A percentile compares a stretch with the other conserved stretches of the same genome.
Evolutionary conservation across 2,113 vertebrate species (phyloP).

Genomic region (Lonchura striata): DNA sequence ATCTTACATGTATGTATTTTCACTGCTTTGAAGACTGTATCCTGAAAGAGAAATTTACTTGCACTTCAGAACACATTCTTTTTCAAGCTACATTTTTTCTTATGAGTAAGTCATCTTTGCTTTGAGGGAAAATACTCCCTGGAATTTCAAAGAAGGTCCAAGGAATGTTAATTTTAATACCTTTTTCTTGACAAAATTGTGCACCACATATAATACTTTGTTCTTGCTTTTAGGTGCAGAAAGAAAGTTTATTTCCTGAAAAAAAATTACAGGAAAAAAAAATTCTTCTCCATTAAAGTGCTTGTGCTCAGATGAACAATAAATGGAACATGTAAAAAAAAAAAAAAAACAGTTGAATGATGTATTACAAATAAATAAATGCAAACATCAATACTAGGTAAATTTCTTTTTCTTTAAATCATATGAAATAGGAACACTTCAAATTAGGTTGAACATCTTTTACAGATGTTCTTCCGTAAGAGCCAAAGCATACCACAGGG

Average conservation of each 20-base stretch:
- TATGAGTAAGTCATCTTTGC: not conserved
- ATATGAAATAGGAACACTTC: not conserved
- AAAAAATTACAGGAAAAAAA: not conserved
- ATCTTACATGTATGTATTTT: not conserved
- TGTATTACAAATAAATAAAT: not conserved
- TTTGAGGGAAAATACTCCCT: not conserved
- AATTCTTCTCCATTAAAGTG: not conserved
- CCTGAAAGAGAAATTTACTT: not conserved
- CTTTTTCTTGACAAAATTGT: not conserved
- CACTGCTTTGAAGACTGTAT: not conserved
- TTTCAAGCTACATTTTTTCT: not conserved
- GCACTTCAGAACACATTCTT: not conserved
- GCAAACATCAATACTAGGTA: not conserved
- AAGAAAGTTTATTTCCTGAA: not conserved
- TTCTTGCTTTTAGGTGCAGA: not conserved
- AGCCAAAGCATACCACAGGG: not conserved
- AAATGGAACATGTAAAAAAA: not conserved
- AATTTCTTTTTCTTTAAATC: not conserved
- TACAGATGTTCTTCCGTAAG: not conserved
- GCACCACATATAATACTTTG: not conserved
- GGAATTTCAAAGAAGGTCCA: not conserved
- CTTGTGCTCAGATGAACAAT: not conserved
- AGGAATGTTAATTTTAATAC: not conserved
- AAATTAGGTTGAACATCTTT: not conserved
- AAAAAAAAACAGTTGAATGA: not conserved